These are phyloP conservation scores for Spisula solida DNA, from an alignment of 2,888 invertebrate species.

Conservation along the genomic window DNA sequence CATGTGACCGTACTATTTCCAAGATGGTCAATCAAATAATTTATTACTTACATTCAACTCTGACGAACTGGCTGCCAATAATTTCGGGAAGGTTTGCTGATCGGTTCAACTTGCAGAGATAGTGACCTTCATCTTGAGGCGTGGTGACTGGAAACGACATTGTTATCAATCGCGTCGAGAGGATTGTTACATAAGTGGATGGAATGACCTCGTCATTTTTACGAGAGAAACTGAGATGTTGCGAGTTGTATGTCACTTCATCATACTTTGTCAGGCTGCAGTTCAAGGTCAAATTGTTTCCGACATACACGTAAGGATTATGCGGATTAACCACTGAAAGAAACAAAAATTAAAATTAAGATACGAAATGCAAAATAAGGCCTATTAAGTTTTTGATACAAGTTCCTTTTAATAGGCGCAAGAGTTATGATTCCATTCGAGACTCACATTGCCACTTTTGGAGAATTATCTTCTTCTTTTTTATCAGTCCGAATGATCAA, in stretches of 20 bases:
- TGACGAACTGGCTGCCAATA: constrained; percentile 74
- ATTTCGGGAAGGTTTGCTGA: constrained; percentile 64
- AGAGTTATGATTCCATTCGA: no score
- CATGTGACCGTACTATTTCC: no score
- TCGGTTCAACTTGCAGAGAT: constrained; percentile 76
- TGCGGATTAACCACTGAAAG: constrained; percentile 76
- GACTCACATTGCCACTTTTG: no score
- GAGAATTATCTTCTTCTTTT: no score
- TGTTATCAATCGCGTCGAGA: constrained; percentile 76
- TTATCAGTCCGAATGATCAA: no score
- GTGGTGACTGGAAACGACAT: constrained; percentile 72
- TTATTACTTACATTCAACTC: constrained; percentile 78
- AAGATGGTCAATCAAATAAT: no score
- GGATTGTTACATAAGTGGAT: constrained; percentile 64
- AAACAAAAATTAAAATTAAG: background rate
- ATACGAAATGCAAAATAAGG: no score
- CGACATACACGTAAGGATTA: constrained; percentile 78
- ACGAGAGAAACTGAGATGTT: constrained; percentile 75
- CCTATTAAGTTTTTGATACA: no score
- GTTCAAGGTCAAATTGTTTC: constrained; percentile 75
- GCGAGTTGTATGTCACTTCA: constrained; percentile 72
- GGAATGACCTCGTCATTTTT: constrained; percentile 72
- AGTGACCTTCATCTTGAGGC: constrained; percentile 74
- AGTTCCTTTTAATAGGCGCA: no score
- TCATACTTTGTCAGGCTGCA: constrained; percentile 79